phyloP scores from a whole-genome alignment of 2,113 vertebrate genomes.

The Takifugu bimaculatus region DNA sequence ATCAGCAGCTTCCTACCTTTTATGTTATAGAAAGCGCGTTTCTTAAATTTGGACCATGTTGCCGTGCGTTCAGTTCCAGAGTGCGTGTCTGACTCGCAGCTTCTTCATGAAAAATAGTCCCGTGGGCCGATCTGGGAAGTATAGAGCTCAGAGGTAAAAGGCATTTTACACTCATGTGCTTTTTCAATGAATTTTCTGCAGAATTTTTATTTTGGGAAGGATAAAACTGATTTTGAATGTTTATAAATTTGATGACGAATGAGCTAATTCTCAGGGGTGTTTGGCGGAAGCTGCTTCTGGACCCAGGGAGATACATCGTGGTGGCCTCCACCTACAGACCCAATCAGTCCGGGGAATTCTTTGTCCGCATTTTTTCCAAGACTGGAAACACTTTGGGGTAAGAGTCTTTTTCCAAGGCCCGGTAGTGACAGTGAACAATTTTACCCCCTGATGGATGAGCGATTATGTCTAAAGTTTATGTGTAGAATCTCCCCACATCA shows the following conservation, averaged over 20 bases:
- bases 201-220: no score
- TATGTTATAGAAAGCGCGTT: no score
- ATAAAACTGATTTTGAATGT: no score
- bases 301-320: conserved; percentile 73
- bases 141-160: conserved; percentile 63
- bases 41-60: no score
- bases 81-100: conserved; percentile 53
- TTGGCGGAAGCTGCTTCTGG: conserved; percentile 69
- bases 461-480: no score
- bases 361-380: conserved; percentile 77
- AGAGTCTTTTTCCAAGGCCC: neutral
- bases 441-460: no score
- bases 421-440: neutral
- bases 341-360: conserved; percentile 74
- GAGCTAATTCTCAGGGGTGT: conserved; percentile 56
- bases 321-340: conserved; percentile 69
- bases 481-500: no score
- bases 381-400: conserved; percentile 74
- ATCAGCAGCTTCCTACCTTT: neutral
- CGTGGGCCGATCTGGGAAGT: conserved; percentile 70
- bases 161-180: no score
- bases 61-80: conserved; percentile 47
- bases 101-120: conserved; percentile 70
- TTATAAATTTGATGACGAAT: no score
- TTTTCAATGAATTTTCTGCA: neutral